These are phyloP conservation scores for Brenthis hecate DNA, from an alignment of 2,888 invertebrate genomes.

Conservation along the genomic window DNA sequence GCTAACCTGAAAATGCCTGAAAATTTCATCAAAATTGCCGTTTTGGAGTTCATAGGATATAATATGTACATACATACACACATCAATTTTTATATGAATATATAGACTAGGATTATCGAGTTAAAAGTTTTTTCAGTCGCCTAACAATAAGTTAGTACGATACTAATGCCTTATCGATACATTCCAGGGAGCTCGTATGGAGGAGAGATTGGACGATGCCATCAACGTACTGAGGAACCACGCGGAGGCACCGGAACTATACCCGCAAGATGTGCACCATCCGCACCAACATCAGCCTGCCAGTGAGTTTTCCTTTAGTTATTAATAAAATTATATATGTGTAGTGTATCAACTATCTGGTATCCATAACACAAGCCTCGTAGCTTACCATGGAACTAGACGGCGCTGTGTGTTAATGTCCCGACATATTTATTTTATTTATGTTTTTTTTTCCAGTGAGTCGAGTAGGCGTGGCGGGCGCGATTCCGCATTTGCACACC, in stretches of 20 bases:
- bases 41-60: too few species aligned
- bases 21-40: too few species aligned
- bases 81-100: too few species aligned
- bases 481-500: slow-evolving; percentile 78
- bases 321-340: neutral
- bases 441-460: slow-evolving; percentile 48
- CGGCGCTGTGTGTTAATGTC: too few species aligned
- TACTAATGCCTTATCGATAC: neutral
- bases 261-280: slow-evolving; percentile 78
- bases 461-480: slow-evolving; percentile 56
- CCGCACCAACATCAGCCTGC: slow-evolving; percentile 68
- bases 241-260: slow-evolving; percentile 90
- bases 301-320: slow-evolving; percentile 1
- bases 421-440: too few species aligned
- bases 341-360: neutral
- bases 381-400: slow-evolving; percentile 4
- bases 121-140: too few species aligned
- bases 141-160: neutral
- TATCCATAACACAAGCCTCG: neutral
- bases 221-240: slow-evolving; percentile 97
- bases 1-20: too few species aligned
- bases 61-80: too few species aligned
- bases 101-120: too few species aligned
- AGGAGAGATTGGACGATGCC: slow-evolving; percentile 96
- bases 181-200: slow-evolving; percentile 93